Conservation (phyloP, 2,113 vertebrate species). For the Nothoprocta pentlandii region DNA sequence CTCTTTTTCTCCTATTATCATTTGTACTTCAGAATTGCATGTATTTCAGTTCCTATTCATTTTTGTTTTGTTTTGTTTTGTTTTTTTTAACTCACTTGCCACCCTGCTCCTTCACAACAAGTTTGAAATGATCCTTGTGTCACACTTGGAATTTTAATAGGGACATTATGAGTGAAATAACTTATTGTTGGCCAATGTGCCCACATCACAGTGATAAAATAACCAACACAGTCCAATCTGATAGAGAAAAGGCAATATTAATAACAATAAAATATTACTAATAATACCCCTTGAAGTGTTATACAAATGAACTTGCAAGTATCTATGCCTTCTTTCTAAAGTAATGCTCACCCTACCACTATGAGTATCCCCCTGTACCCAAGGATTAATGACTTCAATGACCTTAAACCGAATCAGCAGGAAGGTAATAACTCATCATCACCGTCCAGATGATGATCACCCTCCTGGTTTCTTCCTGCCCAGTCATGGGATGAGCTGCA, state of each 20-base stretch:
- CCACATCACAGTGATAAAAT: background rate
- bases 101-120: background rate
- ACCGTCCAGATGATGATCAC: too few relatives aligned
- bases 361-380: background rate
- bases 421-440: fast-evolving
- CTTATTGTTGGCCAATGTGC: background rate
- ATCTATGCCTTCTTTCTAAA: background rate
- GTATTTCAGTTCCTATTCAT: background rate
- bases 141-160: background rate
- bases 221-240: background rate
- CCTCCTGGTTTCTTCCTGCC: background rate
- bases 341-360: background rate
- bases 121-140: background rate
- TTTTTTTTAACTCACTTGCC: background rate
- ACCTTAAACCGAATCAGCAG: background rate
- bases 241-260: background rate
- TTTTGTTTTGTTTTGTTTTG: background rate
- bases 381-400: background rate
- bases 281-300: background rate
- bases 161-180: background rate
- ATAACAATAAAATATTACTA: background rate
- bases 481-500: too few relatives aligned
- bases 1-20: too few relatives aligned
- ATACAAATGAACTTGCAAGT: background rate
- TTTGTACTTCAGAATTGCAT: fast-evolving